phyloP scores from a whole-genome alignment of 2,113 vertebrate species.

The Stegostoma tigrinum region DNA sequence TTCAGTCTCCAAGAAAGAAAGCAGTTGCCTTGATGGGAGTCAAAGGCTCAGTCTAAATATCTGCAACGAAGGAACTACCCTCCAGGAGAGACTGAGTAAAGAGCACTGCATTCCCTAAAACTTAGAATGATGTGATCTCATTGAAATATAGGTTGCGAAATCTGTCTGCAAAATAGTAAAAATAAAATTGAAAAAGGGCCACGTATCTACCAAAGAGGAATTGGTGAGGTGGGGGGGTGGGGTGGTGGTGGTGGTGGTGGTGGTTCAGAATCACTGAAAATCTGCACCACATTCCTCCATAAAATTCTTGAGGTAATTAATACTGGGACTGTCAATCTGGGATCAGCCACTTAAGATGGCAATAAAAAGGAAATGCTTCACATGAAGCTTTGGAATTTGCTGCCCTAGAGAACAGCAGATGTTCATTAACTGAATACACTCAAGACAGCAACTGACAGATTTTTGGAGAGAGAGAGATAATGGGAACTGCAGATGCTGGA shows the following conservation, averaged over 20 bases:
- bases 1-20: background rate
- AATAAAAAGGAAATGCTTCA: background rate
- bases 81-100: background rate
- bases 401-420: background rate
- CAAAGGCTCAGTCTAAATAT: background rate
- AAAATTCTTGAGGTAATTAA: too few species aligned
- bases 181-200: background rate
- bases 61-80: background rate
- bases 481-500: too few species aligned
- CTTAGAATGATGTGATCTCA: background rate
- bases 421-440: too few species aligned
- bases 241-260: too few species aligned
- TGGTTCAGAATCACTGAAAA: background rate
- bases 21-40: background rate
- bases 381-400: background rate
- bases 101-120: background rate
- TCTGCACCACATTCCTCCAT: background rate
- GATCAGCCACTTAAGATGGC: background rate
- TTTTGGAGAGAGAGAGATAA: too few species aligned
- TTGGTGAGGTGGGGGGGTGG: background rate
- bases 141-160: background rate
- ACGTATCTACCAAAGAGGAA: background rate
- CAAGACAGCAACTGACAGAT: too few species aligned
- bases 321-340: background rate
- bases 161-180: too few species aligned